phyloP scores from a whole-genome alignment of 2,888 invertebrate species.

The Ceramica pisi region DNA sequence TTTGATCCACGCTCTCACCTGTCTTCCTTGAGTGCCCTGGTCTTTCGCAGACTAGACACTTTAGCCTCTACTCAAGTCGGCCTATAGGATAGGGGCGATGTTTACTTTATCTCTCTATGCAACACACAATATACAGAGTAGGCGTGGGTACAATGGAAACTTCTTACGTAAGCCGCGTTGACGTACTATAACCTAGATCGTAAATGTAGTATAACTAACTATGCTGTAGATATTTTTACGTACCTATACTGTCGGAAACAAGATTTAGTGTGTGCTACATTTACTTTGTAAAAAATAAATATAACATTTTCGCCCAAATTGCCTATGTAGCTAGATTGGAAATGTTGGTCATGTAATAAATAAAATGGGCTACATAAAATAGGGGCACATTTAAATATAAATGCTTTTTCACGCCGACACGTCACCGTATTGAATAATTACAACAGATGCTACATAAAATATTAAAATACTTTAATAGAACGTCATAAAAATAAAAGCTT shows the following conservation, averaged over 20 bases:
- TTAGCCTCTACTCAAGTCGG: constrained; percentile 74
- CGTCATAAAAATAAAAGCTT: constrained; percentile 77
- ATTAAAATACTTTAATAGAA: constrained; percentile 74
- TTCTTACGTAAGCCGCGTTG: constrained; percentile 52
- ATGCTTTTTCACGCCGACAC: constrained; percentile 67
- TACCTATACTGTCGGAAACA: constrained; percentile 15
- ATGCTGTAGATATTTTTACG: constrained; percentile 20
- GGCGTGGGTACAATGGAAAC: constrained; percentile 43
- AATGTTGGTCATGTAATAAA: constrained; percentile 40
- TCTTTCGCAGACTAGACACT: constrained; percentile 86
- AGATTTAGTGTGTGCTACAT: constrained; percentile 37
- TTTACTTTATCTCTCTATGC: constrained; percentile 77
- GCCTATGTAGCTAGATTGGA: constrained; percentile 27
- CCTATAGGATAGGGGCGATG: constrained; percentile 71
- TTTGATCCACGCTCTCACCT: constrained; percentile 87
- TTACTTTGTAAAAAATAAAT: constrained; percentile 34
- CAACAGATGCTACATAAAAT: constrained; percentile 77
- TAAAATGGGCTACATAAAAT: constrained; percentile 47
- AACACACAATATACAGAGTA: constrained; percentile 59
- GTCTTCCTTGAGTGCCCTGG: constrained; percentile 80
- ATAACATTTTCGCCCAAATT: constrained; percentile 24
- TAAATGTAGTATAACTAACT: constrained; percentile 43
- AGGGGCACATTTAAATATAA: constrained; percentile 53
- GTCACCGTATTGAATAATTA: constrained; percentile 77
- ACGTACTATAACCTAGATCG: constrained; percentile 60